Conservation (phyloP, 2,113 vertebrate species). For the Benitochromis conjunctus region DNA sequence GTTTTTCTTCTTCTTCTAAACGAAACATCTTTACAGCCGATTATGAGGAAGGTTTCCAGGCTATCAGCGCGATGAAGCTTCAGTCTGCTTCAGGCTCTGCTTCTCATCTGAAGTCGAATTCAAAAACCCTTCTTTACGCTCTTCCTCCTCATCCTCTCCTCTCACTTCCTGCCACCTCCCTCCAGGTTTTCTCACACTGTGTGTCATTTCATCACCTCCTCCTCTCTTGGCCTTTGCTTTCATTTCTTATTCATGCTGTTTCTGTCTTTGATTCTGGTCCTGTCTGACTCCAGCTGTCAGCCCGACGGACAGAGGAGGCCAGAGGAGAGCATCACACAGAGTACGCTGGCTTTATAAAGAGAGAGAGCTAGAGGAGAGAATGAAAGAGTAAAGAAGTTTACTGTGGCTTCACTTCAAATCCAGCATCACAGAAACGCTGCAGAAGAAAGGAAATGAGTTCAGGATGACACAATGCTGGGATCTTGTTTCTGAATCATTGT, state of each 20-base stretch:
- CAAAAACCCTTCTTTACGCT: background rate
- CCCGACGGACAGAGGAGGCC: background rate
- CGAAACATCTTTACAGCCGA: background rate
- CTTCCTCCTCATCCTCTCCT: background rate
- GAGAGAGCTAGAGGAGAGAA: background rate
- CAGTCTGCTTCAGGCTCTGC: background rate
- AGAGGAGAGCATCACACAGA: background rate
- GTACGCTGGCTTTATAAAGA: background rate
- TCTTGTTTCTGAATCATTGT: background rate
- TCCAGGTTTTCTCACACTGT: background rate
- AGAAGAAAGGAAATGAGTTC: background rate
- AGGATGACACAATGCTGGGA: background rate
- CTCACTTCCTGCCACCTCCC: background rate
- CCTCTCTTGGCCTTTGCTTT: background rate
- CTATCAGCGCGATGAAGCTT: background rate
- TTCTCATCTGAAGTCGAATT: background rate
- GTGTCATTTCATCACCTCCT: background rate
- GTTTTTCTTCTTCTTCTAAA: background rate
- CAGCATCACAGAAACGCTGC: background rate
- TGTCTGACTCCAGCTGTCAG: conserved; percentile 7
- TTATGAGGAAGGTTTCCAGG: background rate
- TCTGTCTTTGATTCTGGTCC: conserved; percentile 17
- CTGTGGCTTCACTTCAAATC: background rate
- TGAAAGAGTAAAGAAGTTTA: background rate
- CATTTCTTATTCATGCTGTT: conserved; percentile 10